Base-by-base conservation (phyloP, 2,888 invertebrate species). In the Sminthurides aquaticus region DNA sequence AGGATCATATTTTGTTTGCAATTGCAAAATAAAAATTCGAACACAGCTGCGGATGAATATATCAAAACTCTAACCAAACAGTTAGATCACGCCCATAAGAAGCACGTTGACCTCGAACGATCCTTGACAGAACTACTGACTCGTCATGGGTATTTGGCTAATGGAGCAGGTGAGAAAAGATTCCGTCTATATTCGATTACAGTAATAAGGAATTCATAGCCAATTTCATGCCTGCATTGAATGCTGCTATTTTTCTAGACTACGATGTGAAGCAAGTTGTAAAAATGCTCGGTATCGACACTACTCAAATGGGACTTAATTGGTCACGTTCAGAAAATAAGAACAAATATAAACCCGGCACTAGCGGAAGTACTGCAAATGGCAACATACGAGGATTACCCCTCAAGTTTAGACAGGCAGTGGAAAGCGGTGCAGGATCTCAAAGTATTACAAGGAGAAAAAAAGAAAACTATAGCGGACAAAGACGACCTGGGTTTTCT, bases 211-310 rank as follows among this genome's bases (percentile, higher is more conserved):
- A n/a, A n/a, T n/a, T n/a, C n/a, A n/a, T n/a, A n/a, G n/a, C n/a
- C n/a, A n/a, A n/a, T n/a, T n/a, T n/a, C n/a, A n/a, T n/a, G n/a
- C n/a, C n/a, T n/a, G n/a, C n/a, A n/a, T n/a, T n/a, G n/a, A n/a
- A n/a, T n/a, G n/a, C 22, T 48, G 8, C 60, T 15, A 34, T 25
- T 49, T 49, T 59, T 22, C 22, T 18, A 66, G 66, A 74, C 27
- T 70, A 69, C 29, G 70, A 74, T 56, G 74, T 71, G 1, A 72
- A 72, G 43, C 72, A 72, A 65, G 69, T 74, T 15, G 74, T 69
- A 1, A 67, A 62, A 64, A 71, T 69, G 71, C 60, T 74, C 48
- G 74, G 72, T 22, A 69, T 74, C 25, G 71, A 74, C 26, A 57
- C 67, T 3, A 61, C 56, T 11, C 69, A 70, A 60, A 34, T 67